Conservation (phyloP, 2,888 invertebrate genomes). For the Petrolisthes cinctipes region DNA sequence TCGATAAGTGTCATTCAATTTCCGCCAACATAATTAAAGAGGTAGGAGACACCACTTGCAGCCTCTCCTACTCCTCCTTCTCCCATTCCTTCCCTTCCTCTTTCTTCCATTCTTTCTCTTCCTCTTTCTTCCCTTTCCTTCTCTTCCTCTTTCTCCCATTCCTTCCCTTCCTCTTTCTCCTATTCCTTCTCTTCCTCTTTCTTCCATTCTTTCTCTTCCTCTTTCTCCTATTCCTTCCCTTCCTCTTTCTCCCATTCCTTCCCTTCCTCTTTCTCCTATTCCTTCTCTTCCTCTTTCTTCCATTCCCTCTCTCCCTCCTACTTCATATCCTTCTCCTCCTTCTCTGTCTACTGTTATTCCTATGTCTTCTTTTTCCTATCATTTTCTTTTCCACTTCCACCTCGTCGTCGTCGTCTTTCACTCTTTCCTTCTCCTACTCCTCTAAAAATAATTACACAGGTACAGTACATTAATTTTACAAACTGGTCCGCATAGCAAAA, state of each 20-base stretch:
- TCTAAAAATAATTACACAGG: too few species aligned
- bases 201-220: neutral
- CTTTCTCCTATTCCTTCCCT: neutral
- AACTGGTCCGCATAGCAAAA: too few species aligned
- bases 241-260: neutral
- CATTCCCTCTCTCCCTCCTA: neutral
- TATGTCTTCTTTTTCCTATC: neutral
- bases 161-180: neutral
- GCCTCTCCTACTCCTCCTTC: neutral
- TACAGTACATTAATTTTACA: too few species aligned
- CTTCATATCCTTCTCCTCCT: neutral
- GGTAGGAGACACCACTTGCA: conserved; percentile 13
- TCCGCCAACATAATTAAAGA: conserved; percentile 24
- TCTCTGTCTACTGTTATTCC: neutral
- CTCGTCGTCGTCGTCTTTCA: neutral
- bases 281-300: neutral
- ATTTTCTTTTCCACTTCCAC: neutral
- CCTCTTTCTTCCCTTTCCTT: neutral
- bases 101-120: neutral
- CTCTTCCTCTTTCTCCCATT: neutral
- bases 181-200: neutral
- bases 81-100: neutral
- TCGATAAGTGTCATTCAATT: conserved; percentile 36
- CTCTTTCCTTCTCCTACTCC: neutral
- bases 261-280: neutral